Percentiles rank a stretch among this genome's conserved stretches.
Evolutionary conservation across 2,888 invertebrate species (phyloP).

Genomic region (Lasioglossum oenotherae): DNA sequence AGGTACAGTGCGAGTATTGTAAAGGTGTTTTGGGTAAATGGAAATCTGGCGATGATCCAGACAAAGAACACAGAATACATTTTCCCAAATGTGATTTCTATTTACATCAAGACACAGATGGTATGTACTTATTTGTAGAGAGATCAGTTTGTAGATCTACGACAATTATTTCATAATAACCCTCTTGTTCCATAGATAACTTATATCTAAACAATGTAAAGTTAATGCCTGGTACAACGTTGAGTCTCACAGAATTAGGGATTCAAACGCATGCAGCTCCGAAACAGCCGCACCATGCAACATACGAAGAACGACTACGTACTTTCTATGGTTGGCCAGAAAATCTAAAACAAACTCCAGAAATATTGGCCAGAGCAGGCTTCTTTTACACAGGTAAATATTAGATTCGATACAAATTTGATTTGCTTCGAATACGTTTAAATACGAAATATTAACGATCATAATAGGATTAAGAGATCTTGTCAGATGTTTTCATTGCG

Average conservation of each 20-base stretch:
- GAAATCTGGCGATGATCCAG: slow-evolving; percentile 89
- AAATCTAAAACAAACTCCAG: slow-evolving; percentile 90
- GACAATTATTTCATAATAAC: slow-evolving; percentile 8
- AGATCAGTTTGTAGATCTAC: neutral
- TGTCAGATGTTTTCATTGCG: slow-evolving; percentile 97
- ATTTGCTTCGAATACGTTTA: neutral
- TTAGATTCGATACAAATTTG: neutral
- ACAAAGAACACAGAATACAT: slow-evolving; percentile 88
- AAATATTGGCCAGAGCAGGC: slow-evolving; percentile 93
- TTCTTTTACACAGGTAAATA: slow-evolving; percentile 91
- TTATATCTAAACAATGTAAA: slow-evolving; percentile 82
- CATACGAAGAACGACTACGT: slow-evolving; percentile 88
- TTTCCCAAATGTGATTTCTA: slow-evolving; percentile 87
- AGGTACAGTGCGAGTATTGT: slow-evolving; percentile 94
- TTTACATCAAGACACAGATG: slow-evolving; percentile 71
- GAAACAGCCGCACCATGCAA: slow-evolving; percentile 88
- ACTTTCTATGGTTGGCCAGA: slow-evolving; percentile 93
- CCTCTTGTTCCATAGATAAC: slow-evolving; percentile 65
- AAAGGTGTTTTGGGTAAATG: slow-evolving; percentile 88
- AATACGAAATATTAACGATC: slow-evolving; percentile 15
- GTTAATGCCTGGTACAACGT: slow-evolving; percentile 75
- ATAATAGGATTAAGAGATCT: slow-evolving; percentile 88
- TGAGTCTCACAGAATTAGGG: slow-evolving; percentile 86
- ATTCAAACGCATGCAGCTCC: slow-evolving; percentile 87
- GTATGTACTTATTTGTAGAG: slow-evolving; percentile 61